These are phyloP conservation scores for Dolichoris vasculosae DNA, from an alignment of 1,140 invertebrate genomes.

Conservation along the genomic window DNA sequence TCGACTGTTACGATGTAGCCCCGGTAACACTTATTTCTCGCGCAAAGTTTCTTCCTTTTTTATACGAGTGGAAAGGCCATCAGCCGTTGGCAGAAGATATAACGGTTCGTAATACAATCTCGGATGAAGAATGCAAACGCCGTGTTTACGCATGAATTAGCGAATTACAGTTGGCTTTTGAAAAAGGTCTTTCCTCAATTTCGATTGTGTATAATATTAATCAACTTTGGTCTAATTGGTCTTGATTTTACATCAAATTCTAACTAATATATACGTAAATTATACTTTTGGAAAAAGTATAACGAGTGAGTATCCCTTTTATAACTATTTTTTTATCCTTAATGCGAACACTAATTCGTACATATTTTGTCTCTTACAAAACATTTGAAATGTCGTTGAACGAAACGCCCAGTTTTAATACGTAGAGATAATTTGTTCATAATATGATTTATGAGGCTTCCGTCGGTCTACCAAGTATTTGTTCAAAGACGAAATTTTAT, in stretches of 20 bases:
- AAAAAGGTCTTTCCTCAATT: not conserved
- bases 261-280: too few species aligned
- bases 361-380: too few species aligned
- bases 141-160: not conserved
- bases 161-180: not conserved
- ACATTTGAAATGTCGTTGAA: too few species aligned
- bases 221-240: too few species aligned
- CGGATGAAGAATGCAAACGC: not conserved
- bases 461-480: not conserved
- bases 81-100: not conserved
- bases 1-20: not conserved
- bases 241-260: too few species aligned
- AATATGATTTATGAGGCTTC: not conserved
- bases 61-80: not conserved
- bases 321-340: too few species aligned
- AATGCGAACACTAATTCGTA: too few species aligned
- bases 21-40: not conserved
- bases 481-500: not conserved
- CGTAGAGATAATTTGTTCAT: slow-evolving; percentile 9
- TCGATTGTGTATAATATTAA: not conserved
- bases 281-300: too few species aligned
- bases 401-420: not conserved
- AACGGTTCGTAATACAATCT: not conserved
- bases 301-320: too few species aligned
- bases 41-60: not conserved